A percentile compares a stretch with the other conserved stretches of the same genome.
phyloP scores from a whole-genome alignment of 2,888 invertebrate genomes.

The Myathropa florea region DNA sequence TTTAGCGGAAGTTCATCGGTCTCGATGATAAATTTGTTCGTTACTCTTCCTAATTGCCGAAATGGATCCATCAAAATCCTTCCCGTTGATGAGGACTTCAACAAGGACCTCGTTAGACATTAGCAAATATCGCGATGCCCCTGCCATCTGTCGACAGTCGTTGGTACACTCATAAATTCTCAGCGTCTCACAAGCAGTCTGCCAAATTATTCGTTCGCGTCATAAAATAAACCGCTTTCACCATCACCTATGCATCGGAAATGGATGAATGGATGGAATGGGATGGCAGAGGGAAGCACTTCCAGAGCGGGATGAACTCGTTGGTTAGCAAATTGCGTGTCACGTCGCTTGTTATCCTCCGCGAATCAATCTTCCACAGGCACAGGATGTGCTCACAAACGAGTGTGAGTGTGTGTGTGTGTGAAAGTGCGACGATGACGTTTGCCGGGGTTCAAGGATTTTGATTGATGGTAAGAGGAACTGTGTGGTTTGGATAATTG shows the following conservation, averaged over 20 bases:
- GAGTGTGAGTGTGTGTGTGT: neutral
- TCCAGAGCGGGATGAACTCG: slow-evolving; percentile 17
- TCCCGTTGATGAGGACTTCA: neutral
- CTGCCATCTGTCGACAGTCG: slow-evolving; percentile 8
- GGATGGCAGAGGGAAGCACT: neutral
- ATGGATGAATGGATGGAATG: neutral
- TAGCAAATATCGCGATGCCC: slow-evolving; percentile 8
- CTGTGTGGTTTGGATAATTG: slow-evolving; percentile 65
- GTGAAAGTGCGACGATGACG: slow-evolving; percentile 25
- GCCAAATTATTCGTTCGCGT: neutral
- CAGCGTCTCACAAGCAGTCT: neutral
- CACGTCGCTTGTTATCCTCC: slow-evolving; percentile 67
- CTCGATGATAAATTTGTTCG: neutral
- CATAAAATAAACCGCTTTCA: neutral
- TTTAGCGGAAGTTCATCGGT: neutral
- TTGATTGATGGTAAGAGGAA: slow-evolving; percentile 64
- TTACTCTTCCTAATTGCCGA: neutral
- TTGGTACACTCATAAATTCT: neutral
- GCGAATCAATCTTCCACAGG: slow-evolving; percentile 60
- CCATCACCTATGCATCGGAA: neutral
- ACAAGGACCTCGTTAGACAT: neutral
- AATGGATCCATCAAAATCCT: slow-evolving; percentile 24
- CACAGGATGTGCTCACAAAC: slow-evolving; percentile 31
- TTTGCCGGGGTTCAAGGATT: slow-evolving; percentile 56
- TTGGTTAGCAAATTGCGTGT: slow-evolving; percentile 68